Evolutionary conservation across 2,888 invertebrate species (phyloP).

Genomic region (Gandaritis pyraliata): DNA sequence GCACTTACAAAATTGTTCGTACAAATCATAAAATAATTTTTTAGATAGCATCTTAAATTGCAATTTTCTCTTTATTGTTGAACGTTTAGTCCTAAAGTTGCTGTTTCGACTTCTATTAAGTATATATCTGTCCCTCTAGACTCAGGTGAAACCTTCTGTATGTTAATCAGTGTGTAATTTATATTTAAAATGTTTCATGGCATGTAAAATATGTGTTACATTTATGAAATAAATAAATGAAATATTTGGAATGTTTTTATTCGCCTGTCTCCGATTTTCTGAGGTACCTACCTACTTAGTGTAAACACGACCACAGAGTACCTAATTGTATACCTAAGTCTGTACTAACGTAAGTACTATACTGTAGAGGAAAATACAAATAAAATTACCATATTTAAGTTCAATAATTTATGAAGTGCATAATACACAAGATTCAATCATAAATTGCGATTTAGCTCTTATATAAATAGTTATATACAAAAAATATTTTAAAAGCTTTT

Average conservation of each 20-base stretch:
- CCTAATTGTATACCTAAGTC: not conserved
- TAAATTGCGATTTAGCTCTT: constrained; percentile 75
- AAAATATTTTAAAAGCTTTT: constrained; percentile 71
- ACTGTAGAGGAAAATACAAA: not conserved
- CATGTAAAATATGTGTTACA: constrained; percentile 62
- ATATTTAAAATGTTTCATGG: constrained; percentile 52
- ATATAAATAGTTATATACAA: constrained; percentile 77
- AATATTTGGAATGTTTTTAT: constrained; percentile 37
- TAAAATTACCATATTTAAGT: constrained; percentile 53
- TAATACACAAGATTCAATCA: constrained; percentile 76
- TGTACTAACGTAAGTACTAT: not conserved
- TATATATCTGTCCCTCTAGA: constrained; percentile 32
- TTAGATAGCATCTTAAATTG: no score
- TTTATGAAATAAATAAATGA: constrained; percentile 51
- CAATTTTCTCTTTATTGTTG: not conserved
- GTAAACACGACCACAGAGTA: no score
- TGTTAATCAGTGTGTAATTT: constrained; percentile 62
- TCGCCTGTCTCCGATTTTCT: no score
- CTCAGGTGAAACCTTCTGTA: constrained; percentile 54
- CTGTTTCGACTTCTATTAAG: constrained; percentile 36
- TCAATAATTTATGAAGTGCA: constrained; percentile 83
- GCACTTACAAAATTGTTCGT: no score
- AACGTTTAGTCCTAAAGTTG: constrained; percentile 23
- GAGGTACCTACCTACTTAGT: no score
- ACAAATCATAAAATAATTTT: no score